Percentiles rank a stretch among this genome's conserved stretches.
Conservation (phyloP, 2,113 vertebrate genomes). For the Phasianus colchicus region DNA sequence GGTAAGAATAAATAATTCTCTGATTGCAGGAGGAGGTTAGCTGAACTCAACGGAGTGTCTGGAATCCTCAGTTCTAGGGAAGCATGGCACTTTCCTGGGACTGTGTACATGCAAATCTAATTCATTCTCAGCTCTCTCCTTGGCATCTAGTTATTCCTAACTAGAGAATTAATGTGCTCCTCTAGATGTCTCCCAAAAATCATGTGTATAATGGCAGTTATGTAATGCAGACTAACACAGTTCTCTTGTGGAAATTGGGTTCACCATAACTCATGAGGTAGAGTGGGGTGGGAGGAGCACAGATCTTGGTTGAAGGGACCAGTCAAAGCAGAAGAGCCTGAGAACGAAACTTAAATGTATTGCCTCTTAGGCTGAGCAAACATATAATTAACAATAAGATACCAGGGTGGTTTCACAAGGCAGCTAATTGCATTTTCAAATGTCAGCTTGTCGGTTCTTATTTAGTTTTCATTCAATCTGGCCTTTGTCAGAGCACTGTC, state of each 20-base stretch:
- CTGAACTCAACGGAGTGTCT: not conserved
- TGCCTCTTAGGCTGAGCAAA: slow-evolving; percentile 1
- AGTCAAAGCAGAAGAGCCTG: slow-evolving; percentile 6
- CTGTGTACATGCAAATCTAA: not conserved
- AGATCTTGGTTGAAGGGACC: not conserved
- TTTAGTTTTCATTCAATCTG: slow-evolving; percentile 7
- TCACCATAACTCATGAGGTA: rapidly evolving
- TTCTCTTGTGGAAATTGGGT: not conserved
- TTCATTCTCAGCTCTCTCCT: not conserved
- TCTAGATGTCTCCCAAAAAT: not conserved
- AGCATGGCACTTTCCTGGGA: not conserved
- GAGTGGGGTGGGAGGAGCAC: not conserved
- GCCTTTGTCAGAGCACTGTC: not conserved
- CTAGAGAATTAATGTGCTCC: not conserved
- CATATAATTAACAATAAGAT: slow-evolving; percentile 56
- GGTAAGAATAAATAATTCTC: not conserved
- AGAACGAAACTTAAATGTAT: slow-evolving; percentile 2
- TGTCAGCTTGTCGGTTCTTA: slow-evolving; percentile 56
- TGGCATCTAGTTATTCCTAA: not conserved
- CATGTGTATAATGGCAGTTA: not conserved
- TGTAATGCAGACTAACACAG: rapidly evolving
- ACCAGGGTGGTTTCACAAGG: slow-evolving; percentile 3
- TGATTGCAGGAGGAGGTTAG: not conserved
- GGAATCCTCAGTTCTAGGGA: not conserved
- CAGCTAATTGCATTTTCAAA: slow-evolving; percentile 52